Conservation (phyloP, 1,140 invertebrate genomes). For the Orius insidiosus region DNA sequence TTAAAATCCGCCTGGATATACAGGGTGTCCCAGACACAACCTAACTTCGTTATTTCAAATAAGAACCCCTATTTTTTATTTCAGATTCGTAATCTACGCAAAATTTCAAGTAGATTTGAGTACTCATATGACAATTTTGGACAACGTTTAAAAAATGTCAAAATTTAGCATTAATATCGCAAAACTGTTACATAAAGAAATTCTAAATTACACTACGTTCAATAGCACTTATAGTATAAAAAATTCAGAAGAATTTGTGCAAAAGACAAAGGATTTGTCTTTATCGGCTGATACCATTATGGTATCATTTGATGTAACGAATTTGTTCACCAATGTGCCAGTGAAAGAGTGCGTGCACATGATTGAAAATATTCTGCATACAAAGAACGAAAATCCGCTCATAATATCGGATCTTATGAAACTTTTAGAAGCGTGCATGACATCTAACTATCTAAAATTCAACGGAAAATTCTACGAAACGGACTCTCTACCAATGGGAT, state of each 20-base stretch:
- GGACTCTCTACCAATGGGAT: neutral
- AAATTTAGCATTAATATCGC: no score
- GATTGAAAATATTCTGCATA: neutral
- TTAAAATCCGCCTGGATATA: no score
- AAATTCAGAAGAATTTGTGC: neutral
- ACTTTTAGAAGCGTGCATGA: no score
- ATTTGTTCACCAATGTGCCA: constrained; percentile 5
- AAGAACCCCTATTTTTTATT: no score
- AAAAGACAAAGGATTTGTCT: neutral
- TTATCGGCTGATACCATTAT: neutral
- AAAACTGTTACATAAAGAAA: neutral
- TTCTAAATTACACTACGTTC: neutral
- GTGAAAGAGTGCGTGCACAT: neutral
- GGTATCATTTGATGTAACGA: constrained; percentile 7
- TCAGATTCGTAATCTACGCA: no score
- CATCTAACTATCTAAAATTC: neutral
- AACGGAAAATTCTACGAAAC: neutral
- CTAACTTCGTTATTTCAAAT: no score
- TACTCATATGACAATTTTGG: no score
- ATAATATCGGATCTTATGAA: no score
- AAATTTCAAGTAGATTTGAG: no score
- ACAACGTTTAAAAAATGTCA: no score
- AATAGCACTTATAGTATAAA: neutral
- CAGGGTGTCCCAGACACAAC: no score
- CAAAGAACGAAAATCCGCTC: neutral